A percentile compares a stretch with the other conserved stretches of the same genome.
phyloP scores from a whole-genome alignment of 2,888 invertebrate genomes.

The Physocephala rufipes region DNA sequence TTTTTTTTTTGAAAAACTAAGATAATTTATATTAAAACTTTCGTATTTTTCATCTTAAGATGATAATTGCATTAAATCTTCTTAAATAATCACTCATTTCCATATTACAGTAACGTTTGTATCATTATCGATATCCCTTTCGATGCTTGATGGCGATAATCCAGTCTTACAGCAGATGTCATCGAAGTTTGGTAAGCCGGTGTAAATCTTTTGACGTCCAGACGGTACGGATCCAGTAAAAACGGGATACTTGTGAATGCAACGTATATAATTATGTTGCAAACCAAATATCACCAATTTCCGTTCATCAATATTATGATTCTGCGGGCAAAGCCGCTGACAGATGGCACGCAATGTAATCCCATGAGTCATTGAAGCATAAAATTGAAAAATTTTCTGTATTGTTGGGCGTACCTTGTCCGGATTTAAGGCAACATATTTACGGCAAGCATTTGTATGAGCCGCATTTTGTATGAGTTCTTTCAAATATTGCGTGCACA shows the following conservation, averaged over 20 bases:
- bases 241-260: conserved; percentile 69
- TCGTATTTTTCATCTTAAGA: no score
- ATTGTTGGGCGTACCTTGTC: conserved; percentile 59
- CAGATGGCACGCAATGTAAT: conserved; percentile 77
- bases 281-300: conserved; percentile 71
- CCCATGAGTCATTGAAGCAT: conserved; percentile 76
- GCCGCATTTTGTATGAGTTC: conserved; percentile 73
- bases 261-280: conserved; percentile 70
- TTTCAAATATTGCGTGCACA: conserved; percentile 78
- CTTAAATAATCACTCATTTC: conserved; percentile 70
- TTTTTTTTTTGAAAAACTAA: not conserved
- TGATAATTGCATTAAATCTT: not conserved
- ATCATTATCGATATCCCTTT: conserved; percentile 85
- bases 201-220: conserved; percentile 74
- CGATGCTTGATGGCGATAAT: conserved; percentile 77
- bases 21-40: conserved; percentile 7
- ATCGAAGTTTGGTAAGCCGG: conserved; percentile 83
- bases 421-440: conserved; percentile 61
- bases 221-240: conserved; percentile 66
- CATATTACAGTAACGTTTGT: conserved; percentile 82
- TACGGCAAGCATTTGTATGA: conserved; percentile 77
- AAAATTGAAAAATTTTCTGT: conserved; percentile 67
- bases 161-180: conserved; percentile 90
- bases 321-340: conserved; percentile 73
- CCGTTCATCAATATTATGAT: conserved; percentile 66